A percentile compares a stretch with the other conserved stretches of the same genome.
These are phyloP conservation scores for Zosterops japonicus DNA, from an alignment of 2,113 vertebrate species.

Conservation along the genomic window DNA sequence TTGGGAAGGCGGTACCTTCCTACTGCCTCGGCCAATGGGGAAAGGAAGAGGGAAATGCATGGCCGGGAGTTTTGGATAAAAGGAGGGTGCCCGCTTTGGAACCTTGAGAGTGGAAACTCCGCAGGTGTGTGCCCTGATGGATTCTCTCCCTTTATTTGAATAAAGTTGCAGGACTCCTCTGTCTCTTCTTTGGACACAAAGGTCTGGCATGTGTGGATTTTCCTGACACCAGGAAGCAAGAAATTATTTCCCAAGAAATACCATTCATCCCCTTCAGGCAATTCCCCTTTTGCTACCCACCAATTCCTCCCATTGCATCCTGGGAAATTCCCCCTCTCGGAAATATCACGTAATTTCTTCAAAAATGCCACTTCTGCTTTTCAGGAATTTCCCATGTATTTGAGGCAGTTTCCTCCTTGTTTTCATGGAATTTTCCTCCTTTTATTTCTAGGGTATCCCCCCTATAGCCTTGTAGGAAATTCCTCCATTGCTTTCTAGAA, in stretches of 20 bases:
- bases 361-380: not conserved
- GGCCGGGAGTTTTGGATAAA: not conserved
- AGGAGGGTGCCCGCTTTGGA: not conserved
- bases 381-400: not conserved
- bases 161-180: not conserved
- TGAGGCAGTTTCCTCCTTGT: not conserved
- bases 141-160: not conserved
- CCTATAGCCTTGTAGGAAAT: not conserved
- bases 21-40: accelerated
- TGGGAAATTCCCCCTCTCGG: not conserved
- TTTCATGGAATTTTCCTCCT: not conserved
- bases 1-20: not conserved
- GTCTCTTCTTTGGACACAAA: not conserved
- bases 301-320: not conserved
- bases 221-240: not conserved
- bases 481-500: not conserved
- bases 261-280: not conserved
- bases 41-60: not conserved
- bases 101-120: accelerated
- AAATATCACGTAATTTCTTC: not conserved
- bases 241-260: not conserved
- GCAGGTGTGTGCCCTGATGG: not conserved
- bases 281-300: not conserved
- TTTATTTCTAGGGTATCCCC: not conserved
- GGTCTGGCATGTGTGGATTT: accelerated